Conservation (phyloP, 2,797 vertebrate genomes). For the Xenops minutus region DNA sequence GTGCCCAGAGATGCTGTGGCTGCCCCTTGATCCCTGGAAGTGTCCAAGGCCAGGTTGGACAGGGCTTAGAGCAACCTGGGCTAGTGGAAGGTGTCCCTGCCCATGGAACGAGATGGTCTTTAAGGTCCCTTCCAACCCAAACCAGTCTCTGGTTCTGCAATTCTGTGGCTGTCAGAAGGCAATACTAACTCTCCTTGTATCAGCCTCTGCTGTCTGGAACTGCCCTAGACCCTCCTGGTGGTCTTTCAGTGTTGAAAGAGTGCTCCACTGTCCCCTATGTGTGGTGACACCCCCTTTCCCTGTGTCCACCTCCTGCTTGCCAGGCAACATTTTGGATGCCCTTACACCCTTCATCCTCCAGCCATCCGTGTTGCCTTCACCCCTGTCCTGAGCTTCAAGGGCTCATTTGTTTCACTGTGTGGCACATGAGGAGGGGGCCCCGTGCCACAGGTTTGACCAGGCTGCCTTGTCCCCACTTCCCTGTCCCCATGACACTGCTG, state of each 20-base stretch:
- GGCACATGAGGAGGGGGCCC: not conserved
- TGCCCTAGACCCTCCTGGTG: not conserved
- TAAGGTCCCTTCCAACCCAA: not conserved
- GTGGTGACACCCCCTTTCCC: not conserved
- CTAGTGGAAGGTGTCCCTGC: not conserved
- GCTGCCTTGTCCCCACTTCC: rapidly evolving
- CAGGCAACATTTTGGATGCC: not conserved
- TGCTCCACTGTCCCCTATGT: not conserved
- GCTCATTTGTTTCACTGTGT: rapidly evolving
- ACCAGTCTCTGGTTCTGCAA: not conserved
- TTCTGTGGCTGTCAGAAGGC: not conserved
- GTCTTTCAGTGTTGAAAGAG: not conserved
- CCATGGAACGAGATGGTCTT: rapidly evolving
- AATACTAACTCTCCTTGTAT: not conserved
- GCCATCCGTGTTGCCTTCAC: rapidly evolving
- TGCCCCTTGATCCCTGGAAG: not conserved
- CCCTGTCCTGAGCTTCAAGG: not conserved
- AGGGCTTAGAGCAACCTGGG: not conserved
- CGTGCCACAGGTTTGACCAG: not conserved
- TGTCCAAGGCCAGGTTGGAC: not conserved
- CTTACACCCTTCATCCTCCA: not conserved
- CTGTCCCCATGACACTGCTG: not conserved
- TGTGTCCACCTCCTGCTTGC: not conserved
- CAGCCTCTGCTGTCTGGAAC: not conserved
- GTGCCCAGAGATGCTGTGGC: not conserved